Percentiles rank a stretch among this genome's conserved stretches.
These are phyloP conservation scores for Acanthacorydalis orientalis DNA, from an alignment of 2,888 invertebrate species.

Conservation along the genomic window DNA sequence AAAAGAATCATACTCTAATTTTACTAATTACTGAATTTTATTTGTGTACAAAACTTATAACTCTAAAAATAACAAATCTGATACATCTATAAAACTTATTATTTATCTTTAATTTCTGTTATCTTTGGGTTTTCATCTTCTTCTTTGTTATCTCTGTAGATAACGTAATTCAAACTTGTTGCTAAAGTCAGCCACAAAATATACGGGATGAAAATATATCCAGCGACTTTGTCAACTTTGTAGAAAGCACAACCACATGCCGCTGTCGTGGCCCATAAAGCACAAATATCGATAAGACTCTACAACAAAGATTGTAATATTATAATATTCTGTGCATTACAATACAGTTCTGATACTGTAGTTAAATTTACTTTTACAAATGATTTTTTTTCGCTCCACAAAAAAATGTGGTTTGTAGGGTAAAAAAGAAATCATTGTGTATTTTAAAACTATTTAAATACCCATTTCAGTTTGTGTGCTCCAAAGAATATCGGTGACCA, in stretches of 20 bases:
- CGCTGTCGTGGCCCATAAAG: constrained; percentile 38
- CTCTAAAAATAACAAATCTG: background rate
- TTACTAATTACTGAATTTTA: no score
- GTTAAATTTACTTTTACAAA: no score
- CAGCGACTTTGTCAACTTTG: constrained; percentile 43
- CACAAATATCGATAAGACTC: constrained; percentile 43
- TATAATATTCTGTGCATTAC: background rate
- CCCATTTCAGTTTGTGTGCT: constrained; percentile 49
- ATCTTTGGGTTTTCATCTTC: constrained; percentile 17
- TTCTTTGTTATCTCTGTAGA: constrained; percentile 42
- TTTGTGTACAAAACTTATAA: no score
- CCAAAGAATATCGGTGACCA: constrained; percentile 80
- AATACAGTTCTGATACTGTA: no score
- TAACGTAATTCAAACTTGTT: constrained; percentile 44
- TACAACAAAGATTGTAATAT: constrained; percentile 21
- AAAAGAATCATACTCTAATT: no score
- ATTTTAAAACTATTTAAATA: no score
- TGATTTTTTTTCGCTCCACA: no score
- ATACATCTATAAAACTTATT: background rate
- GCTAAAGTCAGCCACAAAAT: constrained; percentile 58
- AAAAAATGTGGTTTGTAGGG: no score
- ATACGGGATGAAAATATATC: constrained; percentile 55
- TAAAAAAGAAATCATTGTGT: no score
- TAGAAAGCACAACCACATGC: constrained; percentile 41
- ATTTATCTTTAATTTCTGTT: background rate